Base-by-base conservation (phyloP, 2,113 vertebrate genomes). In the Epinephelus lanceolatus region DNA sequence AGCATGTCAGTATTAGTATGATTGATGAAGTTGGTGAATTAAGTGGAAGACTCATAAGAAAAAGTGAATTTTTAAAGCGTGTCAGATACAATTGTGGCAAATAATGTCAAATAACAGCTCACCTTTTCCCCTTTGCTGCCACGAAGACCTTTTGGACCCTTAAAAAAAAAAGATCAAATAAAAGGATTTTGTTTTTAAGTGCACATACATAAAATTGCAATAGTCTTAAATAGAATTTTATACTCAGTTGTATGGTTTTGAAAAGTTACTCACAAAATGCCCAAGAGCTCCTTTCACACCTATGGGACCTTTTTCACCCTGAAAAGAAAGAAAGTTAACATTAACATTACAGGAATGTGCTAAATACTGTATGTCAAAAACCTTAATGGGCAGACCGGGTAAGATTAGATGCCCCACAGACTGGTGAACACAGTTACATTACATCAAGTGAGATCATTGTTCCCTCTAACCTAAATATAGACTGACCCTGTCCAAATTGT, bases 61-160 rank as follows among this genome's bases (percentile, higher is more conserved):
- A 49, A 33, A 18, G 8, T 33, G 2, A 0, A 51, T 30, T 68
- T 27, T 11, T 1, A 18, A 57, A 55, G 37, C 25, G 2, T 11
- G 5, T 30, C 40, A 55, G 47, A n/a, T 6, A 71, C 33, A 51
- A 14, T 53, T 53, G 19, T 33, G 37, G 63, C 51, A 57, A 27
- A 71, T 63, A 9, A 15, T 60, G 40, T 23, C 6, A 56, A 40
- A 45, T 2, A 61, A 19, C 1, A 4, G 15, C 87, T 91, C 90
- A 98, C 97, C 89, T 95, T 96, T 91, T 95, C 93, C 1, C 97
- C 97, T 94, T 95, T 98, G 19, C 63, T 40, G 0, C 97, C 97
- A 0, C 82, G 87, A 10, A 96, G 86, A 0, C 97, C 97, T 89
- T 96, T 96, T 7, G 74, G 59, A 89, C 97, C 96, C 97, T 98